phyloP scores from a whole-genome alignment of 2,797 vertebrate genomes.

The Tokudaia muenninki region DNA sequence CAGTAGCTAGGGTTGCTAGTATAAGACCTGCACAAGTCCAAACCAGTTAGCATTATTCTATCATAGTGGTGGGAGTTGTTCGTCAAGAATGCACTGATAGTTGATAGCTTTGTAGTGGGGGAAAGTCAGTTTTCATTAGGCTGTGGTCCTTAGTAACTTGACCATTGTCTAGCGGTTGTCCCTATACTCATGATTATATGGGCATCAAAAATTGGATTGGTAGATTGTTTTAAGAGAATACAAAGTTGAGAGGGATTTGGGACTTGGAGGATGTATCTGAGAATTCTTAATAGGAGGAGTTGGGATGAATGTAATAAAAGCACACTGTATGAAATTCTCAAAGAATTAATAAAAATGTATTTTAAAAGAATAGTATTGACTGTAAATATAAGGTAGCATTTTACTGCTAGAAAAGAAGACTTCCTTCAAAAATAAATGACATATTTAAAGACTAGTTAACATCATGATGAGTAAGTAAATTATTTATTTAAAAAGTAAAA shows the following conservation, averaged over 20 bases:
- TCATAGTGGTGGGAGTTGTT: background rate
- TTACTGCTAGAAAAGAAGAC: background rate
- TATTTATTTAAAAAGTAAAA: background rate
- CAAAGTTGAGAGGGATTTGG: background rate
- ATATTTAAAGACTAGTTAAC: background rate
- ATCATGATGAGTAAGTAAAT: background rate
- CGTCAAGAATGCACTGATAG: background rate
- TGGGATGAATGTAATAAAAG: background rate
- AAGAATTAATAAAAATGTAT: background rate
- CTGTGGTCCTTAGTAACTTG: background rate
- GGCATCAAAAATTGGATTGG: background rate
- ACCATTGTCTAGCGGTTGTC: background rate
- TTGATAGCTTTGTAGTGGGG: background rate
- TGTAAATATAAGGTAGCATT: background rate
- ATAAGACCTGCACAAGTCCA: background rate
- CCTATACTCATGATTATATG: background rate
- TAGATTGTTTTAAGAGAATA: background rate
- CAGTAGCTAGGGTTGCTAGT: background rate
- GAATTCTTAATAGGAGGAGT: background rate
- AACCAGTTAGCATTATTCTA: background rate
- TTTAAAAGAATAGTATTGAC: background rate
- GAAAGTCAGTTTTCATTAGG: background rate
- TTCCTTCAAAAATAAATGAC: background rate
- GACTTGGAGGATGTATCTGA: background rate
- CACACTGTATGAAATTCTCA: background rate